Evolutionary conservation across 2,113 vertebrate species (phyloP), one percentile per base, ranked within the genome.

Genomic region (Dasyprocta punctata): DNA sequence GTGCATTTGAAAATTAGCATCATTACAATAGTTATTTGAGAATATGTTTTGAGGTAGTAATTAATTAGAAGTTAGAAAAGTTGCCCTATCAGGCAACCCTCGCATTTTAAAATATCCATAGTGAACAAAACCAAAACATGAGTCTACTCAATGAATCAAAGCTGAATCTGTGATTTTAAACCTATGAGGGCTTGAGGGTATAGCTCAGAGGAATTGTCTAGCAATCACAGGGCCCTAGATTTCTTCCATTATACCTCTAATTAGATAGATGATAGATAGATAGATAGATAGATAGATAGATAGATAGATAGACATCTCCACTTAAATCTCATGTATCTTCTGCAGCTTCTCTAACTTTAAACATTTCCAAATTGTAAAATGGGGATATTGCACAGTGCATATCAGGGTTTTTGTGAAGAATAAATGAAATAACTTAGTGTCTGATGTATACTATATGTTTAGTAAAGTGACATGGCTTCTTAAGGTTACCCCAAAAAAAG

Each of bases 31-130:
- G 30, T 88, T 81, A 71, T 83, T 83, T 89, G 90, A 41, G 85
- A 95, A 93, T 38, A 91, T 88, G 3, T 47, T 89, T 89, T 52
- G 63, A 65, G 49, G 1, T 92, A 91, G 30, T 58, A 10, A 11
- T 80, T 20, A 85, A 28, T 81, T 94, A 67, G 56, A 91, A 84
- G 49, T 63, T 83, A 47, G 52, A 49, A 12, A 47, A 30, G 60
- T 91, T 78, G 17, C 28, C 58, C 49, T 86, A 36, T 60, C 52
- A 81, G 86, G 75, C 24, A 83, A 56, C 33, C 6, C 54, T 67
- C 52, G 47, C 1, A 65, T 85, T 95, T 93, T 82, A 92, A 95
- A 95, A 91, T 33, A 89, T 38, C 41, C 11, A 36, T 26, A 65
- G 71, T 83, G 30, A 95, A 87, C 16, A 71, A 58, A 92, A 47